Conservation (phyloP, 2,797 vertebrate species). For the Schizopygopsis pylzovi region DNA sequence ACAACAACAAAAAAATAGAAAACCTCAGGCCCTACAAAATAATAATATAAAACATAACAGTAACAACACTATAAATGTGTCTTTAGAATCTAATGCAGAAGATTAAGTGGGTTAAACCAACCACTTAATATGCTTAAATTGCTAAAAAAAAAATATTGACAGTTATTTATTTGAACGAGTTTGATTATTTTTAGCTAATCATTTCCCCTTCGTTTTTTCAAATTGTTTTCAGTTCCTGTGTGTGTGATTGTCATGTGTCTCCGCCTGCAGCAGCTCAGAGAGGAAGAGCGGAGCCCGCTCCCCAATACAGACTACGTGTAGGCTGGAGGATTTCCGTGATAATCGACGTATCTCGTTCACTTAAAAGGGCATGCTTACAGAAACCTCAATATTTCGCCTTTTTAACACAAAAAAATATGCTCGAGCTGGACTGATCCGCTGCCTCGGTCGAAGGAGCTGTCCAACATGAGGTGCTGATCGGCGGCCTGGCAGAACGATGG, state of each 20-base stretch:
- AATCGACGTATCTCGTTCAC: not conserved
- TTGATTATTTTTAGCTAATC: not conserved
- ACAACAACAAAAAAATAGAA: not conserved
- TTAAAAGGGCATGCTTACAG: constrained; percentile 10
- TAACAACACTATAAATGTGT: not conserved
- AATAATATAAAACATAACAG: not conserved
- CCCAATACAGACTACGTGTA: constrained; percentile 1
- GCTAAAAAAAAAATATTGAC: not conserved
- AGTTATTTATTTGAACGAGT: not conserved
- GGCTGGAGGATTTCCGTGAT: not conserved
- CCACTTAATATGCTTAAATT: not conserved
- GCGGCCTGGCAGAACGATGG: constrained; percentile 73
- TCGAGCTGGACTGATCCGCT: constrained; percentile 14
- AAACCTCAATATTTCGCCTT: not conserved
- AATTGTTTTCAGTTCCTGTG: not conserved
- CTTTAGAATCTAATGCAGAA: not conserved
- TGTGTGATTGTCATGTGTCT: constrained; percentile 45
- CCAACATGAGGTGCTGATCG: constrained; percentile 52
- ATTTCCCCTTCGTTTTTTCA: not conserved
- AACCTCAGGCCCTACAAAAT: not conserved
- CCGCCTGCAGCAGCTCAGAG: constrained; percentile 21
- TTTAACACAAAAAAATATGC: constrained; percentile 10
- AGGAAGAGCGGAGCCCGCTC: constrained; percentile 30
- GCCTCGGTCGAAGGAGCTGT: constrained; percentile 54
- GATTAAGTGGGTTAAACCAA: not conserved